Evolutionary conservation across 2,797 vertebrate species (phyloP), one percentile per base, ranked within the genome.

Genomic region (Typhlichthys subterraneus): DNA sequence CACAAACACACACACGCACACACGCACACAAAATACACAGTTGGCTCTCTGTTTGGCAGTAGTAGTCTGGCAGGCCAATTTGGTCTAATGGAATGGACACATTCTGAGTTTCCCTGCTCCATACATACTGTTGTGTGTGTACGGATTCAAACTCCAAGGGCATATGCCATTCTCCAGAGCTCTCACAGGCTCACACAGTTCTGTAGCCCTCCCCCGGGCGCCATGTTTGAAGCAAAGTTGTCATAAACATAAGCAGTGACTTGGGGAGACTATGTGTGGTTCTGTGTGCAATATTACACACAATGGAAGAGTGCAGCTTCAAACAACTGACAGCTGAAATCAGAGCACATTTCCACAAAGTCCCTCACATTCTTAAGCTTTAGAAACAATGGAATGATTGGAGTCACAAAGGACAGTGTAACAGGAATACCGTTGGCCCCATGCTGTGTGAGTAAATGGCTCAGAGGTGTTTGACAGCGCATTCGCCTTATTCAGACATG

Each of bases 361-460:
- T 57, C 46, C 13, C 45, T 29, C 65, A 64, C 50, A 59, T 81
- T 23, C 23, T 23, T 23, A 31, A 65, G 62, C 45, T 65, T 49
- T 12, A 48, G 59, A 77, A 63, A 53, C 5, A 33, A 61, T 31
- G 62, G 47, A 67, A 81, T 65, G 59, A 84, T 68, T 75, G 63
- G 61, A 80, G 72, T 57, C 65, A 72, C 53, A 73, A 69, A 80
- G 64, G 61, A 53, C 47, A 72, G 58, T 57, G 57, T 59, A 73
- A 80, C 33, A 52, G 45, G 65, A 83, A 75, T 67, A 74, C 63
- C 65, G 57, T 13, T 0, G 2, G 49, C 57, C 56, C 53, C 82
- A 69, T 56, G 76, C 77, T 77, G 81, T 69, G 80, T 10, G 38
- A 70, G 63, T 67, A 78, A 85, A 81, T 80, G 69, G 61, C 54